Evolutionary conservation across 2,888 invertebrate species (phyloP).

Genomic region (Pecten maximus): DNA sequence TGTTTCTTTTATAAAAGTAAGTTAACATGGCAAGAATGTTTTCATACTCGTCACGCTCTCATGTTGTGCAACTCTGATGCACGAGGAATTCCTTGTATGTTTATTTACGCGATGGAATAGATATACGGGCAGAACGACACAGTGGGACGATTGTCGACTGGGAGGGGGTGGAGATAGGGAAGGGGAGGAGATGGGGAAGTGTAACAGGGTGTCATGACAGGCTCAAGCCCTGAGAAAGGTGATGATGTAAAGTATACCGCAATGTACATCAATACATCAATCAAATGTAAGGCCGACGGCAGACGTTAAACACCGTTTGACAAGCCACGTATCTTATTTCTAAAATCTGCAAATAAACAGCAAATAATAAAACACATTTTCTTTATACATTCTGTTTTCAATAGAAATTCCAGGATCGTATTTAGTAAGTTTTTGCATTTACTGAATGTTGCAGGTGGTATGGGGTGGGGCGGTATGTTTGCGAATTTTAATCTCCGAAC

Average conservation of each 20-base stretch:
- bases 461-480: not conserved
- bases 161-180: not conserved
- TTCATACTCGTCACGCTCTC: not conserved
- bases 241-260: conserved; percentile 19
- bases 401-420: conserved; percentile 35
- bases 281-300: not conserved
- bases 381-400: conserved; percentile 20
- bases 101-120: conserved; percentile 25
- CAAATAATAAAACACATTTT: conserved; percentile 32
- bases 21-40: not conserved
- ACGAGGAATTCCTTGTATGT: conserved; percentile 28
- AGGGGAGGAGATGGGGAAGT: not conserved
- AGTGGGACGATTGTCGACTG: conserved; percentile 16
- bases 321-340: conserved; percentile 19
- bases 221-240: not conserved
- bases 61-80: conserved; percentile 33
- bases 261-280: conserved; percentile 22
- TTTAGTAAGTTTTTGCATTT: not conserved
- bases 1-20: not conserved
- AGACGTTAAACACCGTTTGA: conserved; percentile 29
- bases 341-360: conserved; percentile 31
- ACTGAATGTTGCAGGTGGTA: conserved; percentile 6
- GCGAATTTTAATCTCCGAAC: conserved; percentile 24
- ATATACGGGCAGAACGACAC: not conserved
- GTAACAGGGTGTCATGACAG: not conserved